These are phyloP conservation scores for Gracilinanus agilis DNA, from an alignment of 2,113 vertebrate species.

Conservation along the genomic window DNA sequence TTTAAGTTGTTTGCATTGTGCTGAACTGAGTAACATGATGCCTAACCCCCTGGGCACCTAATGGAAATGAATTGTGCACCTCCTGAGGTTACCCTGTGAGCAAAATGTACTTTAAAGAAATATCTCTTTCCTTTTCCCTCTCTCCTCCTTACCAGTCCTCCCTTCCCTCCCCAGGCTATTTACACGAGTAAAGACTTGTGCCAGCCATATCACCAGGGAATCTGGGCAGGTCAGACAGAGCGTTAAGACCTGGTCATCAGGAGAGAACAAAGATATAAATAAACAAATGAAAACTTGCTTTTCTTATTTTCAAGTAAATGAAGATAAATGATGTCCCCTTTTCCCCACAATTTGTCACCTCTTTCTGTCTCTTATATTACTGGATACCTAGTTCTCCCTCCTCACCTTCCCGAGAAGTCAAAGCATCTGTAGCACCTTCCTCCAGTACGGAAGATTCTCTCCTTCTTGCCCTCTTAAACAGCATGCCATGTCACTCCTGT, in stretches of 20 bases:
- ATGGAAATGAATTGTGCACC: conserved; percentile 52
- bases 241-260: neutral
- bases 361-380: neutral
- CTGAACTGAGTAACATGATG: conserved; percentile 58
- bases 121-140: conserved; percentile 41
- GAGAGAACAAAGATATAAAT: neutral
- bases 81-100: conserved; percentile 41
- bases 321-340: neutral
- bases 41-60: conserved; percentile 34
- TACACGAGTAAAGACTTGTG: neutral
- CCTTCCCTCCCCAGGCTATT: neutral
- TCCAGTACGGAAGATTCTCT: neutral
- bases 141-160: neutral
- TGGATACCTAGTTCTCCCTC: neutral
- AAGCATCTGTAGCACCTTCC: neutral
- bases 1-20: conserved; percentile 30
- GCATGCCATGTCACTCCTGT: neutral
- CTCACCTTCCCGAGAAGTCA: neutral
- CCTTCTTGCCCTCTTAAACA: neutral
- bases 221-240: neutral
- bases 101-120: conserved; percentile 74
- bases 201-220: neutral
- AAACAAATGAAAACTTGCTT: neutral
- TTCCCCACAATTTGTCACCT: neutral
- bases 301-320: neutral